Percentiles rank a stretch among this genome's conserved stretches.
Conservation (phyloP, 2,888 invertebrate genomes). For the Himalopsyche anomala region DNA sequence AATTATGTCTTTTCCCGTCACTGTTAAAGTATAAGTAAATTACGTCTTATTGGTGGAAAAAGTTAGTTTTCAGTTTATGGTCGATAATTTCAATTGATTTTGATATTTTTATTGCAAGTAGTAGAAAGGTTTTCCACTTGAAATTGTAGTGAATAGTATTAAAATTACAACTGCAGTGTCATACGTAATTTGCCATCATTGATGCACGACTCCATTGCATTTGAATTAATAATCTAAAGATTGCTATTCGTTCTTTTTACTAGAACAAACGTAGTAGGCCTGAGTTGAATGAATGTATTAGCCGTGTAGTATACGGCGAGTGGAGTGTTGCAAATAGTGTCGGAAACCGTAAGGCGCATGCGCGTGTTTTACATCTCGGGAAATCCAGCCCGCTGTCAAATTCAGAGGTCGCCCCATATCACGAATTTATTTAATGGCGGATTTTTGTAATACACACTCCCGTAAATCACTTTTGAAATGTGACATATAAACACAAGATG, state of each 20-base stretch:
- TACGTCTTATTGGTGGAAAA: too few relatives aligned
- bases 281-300: slow-evolving; percentile 61
- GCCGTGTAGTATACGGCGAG: slow-evolving; percentile 53
- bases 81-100: too few relatives aligned
- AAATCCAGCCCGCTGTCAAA: slow-evolving; percentile 45
- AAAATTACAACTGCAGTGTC: neutral
- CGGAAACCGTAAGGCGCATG: slow-evolving; percentile 42
- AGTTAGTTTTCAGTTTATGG: too few relatives aligned
- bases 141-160: too few relatives aligned
- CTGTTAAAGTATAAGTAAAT: too few relatives aligned
- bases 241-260: slow-evolving; percentile 50
- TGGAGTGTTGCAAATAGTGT: slow-evolving; percentile 27
- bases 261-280: slow-evolving; percentile 58
- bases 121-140: too few relatives aligned
- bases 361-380: slow-evolving; percentile 42
- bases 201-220: slow-evolving; percentile 40
- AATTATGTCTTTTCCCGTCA: too few relatives aligned
- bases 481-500: too few relatives aligned
- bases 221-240: slow-evolving; percentile 37
- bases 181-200: slow-evolving; percentile 10
- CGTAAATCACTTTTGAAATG: neutral
- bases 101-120: too few relatives aligned
- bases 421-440: slow-evolving; percentile 34
- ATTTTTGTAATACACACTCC: neutral
- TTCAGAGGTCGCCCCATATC: slow-evolving; percentile 36